Evolutionary conservation across 2,113 vertebrate species (phyloP).

Genomic region (Oreotrochilus melanogaster): DNA sequence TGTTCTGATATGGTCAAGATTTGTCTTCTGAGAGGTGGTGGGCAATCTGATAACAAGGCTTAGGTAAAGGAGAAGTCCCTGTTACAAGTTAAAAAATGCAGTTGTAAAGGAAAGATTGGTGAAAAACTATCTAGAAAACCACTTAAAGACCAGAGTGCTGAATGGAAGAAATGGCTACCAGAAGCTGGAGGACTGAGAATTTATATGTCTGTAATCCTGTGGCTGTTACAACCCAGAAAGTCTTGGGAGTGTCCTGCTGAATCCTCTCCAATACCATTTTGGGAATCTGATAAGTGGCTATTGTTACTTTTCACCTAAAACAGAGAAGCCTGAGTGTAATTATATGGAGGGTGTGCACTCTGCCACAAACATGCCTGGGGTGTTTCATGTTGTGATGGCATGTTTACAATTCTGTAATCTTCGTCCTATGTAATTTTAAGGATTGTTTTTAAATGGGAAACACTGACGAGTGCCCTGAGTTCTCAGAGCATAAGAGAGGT

Average conservation of each 20-base stretch:
- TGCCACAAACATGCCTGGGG: slow-evolving; percentile 12
- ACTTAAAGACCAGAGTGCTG: not conserved
- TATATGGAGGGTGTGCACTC: not conserved
- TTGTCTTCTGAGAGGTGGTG: not conserved
- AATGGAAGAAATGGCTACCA: not conserved
- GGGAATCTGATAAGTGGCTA: slow-evolving; percentile 41
- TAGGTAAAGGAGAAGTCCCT: not conserved
- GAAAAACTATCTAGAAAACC: not conserved
- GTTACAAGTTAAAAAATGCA: not conserved
- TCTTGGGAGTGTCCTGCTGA: slow-evolving; percentile 39
- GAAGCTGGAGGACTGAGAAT: not conserved
- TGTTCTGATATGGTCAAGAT: not conserved
- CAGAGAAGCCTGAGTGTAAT: slow-evolving; percentile 40
- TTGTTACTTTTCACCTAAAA: slow-evolving; percentile 57
- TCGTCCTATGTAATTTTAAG: slow-evolving; percentile 33
- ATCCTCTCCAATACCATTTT: slow-evolving; percentile 46
- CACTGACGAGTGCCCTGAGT: not conserved
- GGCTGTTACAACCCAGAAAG: not conserved
- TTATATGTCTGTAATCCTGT: not conserved
- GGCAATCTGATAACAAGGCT: not conserved
- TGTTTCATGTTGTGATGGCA: slow-evolving; percentile 9
- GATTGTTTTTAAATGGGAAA: not conserved
- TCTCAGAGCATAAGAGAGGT: not conserved
- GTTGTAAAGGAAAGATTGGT: not conserved
- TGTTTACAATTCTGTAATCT: slow-evolving; percentile 25